Percentiles rank a stretch among this genome's conserved stretches.
phyloP scores from a whole-genome alignment of 2,888 invertebrate species.

The Rhopalosiphum nymphaeae region DNA sequence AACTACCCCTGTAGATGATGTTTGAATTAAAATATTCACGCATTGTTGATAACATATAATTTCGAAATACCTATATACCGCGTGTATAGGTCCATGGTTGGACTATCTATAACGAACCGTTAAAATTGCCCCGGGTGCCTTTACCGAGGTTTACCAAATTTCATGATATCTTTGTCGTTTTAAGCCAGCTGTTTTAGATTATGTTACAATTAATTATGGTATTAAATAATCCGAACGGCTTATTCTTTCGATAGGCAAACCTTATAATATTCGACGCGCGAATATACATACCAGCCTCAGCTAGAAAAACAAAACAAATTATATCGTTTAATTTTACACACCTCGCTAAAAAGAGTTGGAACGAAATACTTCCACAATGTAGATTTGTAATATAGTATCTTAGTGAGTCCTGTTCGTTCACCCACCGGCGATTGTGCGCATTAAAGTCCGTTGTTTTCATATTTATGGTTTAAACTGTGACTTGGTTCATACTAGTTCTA shows the following conservation, averaged over 20 bases:
- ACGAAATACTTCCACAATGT: neutral
- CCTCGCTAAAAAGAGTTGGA: neutral
- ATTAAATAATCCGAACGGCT: neutral
- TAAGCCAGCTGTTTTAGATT: neutral
- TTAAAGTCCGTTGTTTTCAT: neutral
- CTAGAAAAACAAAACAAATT: neutral
- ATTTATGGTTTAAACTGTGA: neutral
- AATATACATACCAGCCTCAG: neutral
- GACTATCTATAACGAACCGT: neutral
- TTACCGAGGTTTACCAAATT: neutral
- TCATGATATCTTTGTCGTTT: neutral
- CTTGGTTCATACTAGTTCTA: neutral
- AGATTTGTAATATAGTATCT: neutral
- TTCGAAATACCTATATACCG: neutral
- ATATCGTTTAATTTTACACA: neutral
- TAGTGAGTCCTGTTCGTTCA: too few relatives aligned
- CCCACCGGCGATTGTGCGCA: neutral
- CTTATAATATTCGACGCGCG: neutral
- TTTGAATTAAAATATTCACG: neutral
- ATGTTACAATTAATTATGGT: neutral
- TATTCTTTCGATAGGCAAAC: neutral
- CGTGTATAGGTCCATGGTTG: neutral
- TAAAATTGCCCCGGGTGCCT: neutral
- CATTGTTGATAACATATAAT: neutral
- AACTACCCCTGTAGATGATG: neutral